Conservation (phyloP, 2,113 vertebrate species). For the Australoheros scitulus region DNA sequence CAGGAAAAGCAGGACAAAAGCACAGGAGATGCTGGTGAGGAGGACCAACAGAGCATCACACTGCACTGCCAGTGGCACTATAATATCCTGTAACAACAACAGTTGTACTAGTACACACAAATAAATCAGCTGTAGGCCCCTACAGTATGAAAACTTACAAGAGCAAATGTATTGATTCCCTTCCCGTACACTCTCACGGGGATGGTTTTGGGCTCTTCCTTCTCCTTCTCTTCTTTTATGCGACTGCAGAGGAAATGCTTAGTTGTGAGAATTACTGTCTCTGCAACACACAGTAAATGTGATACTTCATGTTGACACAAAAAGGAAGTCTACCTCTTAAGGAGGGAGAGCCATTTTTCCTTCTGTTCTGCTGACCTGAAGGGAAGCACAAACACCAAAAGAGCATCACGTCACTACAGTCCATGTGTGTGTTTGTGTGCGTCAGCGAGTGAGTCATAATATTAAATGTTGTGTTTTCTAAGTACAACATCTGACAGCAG, state of each 20-base stretch:
- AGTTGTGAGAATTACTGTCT: background rate
- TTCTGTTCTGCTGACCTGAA: conserved; percentile 89
- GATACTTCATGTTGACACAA: background rate
- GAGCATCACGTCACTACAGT: background rate
- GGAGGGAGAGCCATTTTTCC: conserved; percentile 88
- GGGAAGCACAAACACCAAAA: conserved; percentile 2
- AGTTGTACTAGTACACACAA: background rate
- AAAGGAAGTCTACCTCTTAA: conserved; percentile 85
- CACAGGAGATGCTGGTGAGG: background rate
- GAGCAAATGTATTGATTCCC: conserved; percentile 88
- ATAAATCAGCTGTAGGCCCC: background rate
- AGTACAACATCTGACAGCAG: background rate
- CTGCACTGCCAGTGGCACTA: background rate
- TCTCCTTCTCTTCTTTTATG: conserved; percentile 92
- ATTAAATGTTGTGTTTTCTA: background rate
- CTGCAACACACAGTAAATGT: background rate
- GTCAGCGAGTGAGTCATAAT: background rate
- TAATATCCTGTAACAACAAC: background rate
- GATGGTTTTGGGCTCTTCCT: conserved; percentile 91
- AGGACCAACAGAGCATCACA: background rate
- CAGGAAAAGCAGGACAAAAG: background rate
- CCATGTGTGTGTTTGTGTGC: background rate
- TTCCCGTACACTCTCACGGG: conserved; percentile 92
- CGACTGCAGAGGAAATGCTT: conserved; percentile 75
- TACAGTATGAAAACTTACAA: conserved; percentile 81